Evolutionary conservation across 2,888 invertebrate genomes (phyloP).

Genomic region (Autographa pulchrina): DNA sequence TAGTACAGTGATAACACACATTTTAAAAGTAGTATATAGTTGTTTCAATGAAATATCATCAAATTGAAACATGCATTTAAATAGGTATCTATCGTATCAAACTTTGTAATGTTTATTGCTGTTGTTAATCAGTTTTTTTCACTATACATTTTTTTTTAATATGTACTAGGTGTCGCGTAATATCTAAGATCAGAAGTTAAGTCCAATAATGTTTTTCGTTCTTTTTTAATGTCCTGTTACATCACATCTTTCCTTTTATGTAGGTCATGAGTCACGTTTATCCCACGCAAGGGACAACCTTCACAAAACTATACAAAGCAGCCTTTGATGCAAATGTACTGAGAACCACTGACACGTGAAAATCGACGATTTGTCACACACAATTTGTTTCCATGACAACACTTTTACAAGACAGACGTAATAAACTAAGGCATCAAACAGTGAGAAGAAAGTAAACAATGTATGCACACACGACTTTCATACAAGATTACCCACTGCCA

Average conservation of each 20-base stretch:
- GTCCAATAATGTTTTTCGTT: neutral
- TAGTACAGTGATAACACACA: too few relatives aligned
- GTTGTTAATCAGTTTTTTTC: too few relatives aligned
- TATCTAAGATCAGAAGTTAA: too few relatives aligned
- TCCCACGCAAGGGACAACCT: neutral
- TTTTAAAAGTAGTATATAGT: too few relatives aligned
- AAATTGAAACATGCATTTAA: too few relatives aligned
- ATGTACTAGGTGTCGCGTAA: too few relatives aligned
- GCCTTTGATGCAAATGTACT: slow-evolving; percentile 3
- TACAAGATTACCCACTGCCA: slow-evolving; percentile 66
- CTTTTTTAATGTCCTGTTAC: neutral
- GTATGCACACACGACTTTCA: slow-evolving; percentile 57
- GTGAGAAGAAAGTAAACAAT: slow-evolving; percentile 27
- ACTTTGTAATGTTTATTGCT: too few relatives aligned
- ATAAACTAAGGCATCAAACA: slow-evolving; percentile 21
- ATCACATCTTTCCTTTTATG: neutral
- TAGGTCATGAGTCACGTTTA: neutral
- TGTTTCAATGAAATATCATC: too few relatives aligned
- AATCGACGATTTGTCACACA: slow-evolving; percentile 1
- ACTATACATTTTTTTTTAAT: too few relatives aligned
- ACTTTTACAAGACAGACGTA: slow-evolving; percentile 19
- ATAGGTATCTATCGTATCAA: too few relatives aligned
- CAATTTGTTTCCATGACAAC: neutral
- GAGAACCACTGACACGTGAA: neutral
- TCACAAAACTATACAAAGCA: neutral